Evolutionary conservation across 2,113 vertebrate species (phyloP).

Genomic region (Ginglymostoma cirratum): DNA sequence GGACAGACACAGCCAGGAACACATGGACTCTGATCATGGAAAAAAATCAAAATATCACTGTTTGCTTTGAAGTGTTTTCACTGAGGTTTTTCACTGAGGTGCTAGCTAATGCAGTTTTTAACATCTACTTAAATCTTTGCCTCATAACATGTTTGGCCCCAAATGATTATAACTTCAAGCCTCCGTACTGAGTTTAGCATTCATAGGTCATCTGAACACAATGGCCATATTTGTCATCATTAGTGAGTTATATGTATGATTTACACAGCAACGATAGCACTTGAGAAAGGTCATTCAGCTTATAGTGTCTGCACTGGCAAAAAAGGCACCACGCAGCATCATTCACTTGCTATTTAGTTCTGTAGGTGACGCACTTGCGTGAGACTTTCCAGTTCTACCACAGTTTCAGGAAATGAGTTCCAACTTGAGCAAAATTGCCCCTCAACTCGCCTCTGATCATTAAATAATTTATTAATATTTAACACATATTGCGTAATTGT

Average conservation of each 20-base stretch:
- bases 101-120: neutral
- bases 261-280: neutral
- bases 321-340: neutral
- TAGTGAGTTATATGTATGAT: neutral
- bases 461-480: neutral
- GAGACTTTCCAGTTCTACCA: neutral
- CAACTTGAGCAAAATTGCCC: neutral
- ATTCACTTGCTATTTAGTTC: neutral
- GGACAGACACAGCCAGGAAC: constrained; percentile 52
- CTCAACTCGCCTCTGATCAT: neutral
- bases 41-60: constrained; percentile 34
- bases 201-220: neutral
- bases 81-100: too few species aligned
- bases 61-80: neutral
- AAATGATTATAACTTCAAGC: neutral
- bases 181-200: neutral
- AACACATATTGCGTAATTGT: neutral
- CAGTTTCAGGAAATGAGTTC: neutral
- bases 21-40: constrained; percentile 45
- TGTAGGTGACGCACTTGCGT: neutral
- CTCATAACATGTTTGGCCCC: neutral
- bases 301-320: neutral
- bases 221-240: neutral
- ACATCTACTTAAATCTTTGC: neutral
- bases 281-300: neutral